Evolutionary conservation across 2,797 vertebrate species (phyloP).

Genomic region (Macrochelys suwanniensis): DNA sequence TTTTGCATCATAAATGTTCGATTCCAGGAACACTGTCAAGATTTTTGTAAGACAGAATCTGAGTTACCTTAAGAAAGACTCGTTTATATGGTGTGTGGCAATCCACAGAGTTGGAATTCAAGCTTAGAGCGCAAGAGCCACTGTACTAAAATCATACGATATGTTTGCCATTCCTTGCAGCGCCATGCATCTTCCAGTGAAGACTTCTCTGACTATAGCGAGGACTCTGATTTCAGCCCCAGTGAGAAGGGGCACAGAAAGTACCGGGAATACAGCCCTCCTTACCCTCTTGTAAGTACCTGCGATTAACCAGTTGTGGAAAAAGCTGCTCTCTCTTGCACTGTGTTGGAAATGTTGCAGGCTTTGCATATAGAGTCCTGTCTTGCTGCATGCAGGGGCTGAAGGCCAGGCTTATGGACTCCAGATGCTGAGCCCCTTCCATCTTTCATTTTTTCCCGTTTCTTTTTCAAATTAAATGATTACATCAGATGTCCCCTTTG

Average conservation of each 20-base stretch:
- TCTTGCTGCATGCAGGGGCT: neutral
- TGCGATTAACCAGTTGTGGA: accelerated
- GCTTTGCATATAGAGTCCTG: neutral
- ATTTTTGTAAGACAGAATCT: neutral
- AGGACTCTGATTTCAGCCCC: constrained; percentile 95
- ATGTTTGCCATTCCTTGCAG: constrained; percentile 71
- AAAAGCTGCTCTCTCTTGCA: neutral
- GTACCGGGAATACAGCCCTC: constrained; percentile 92
- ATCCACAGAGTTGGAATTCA: too few species aligned
- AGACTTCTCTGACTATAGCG: constrained; percentile 93
- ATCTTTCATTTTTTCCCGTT: neutral
- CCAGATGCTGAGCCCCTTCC: neutral
- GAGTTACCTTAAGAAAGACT: neutral
- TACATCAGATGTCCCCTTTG: accelerated
- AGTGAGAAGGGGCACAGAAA: constrained; percentile 92
- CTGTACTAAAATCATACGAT: accelerated
- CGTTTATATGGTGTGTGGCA: accelerated
- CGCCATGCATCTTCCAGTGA: constrained; percentile 95
- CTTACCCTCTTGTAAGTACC: constrained; percentile 86
- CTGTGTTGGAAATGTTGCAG: neutral
- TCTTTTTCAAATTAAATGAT: accelerated
- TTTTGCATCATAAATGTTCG: neutral
- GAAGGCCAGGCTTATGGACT: neutral
- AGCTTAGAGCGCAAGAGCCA: accelerated
- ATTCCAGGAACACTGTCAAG: neutral